Evolutionary conservation across 2,797 vertebrate species (phyloP).

Genomic region (Parauchenoglanis punctatus): DNA sequence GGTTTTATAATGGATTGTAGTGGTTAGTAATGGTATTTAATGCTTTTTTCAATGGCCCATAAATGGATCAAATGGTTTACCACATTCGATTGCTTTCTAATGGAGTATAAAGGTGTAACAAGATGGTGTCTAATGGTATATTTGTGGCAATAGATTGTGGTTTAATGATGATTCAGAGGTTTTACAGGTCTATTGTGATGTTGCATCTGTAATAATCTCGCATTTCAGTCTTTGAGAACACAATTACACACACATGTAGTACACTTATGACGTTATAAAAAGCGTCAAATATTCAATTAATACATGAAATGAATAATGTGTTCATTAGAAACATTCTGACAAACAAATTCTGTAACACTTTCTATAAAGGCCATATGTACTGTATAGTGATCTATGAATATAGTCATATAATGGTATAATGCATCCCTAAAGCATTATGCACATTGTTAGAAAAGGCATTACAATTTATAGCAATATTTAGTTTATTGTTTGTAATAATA

Average conservation of each 20-base stretch:
- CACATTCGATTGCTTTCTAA: not conserved
- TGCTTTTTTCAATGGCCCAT: not conserved
- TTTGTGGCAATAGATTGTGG: not conserved
- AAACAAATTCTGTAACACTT: not conserved
- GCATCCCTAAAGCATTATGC: not conserved
- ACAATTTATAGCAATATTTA: not conserved
- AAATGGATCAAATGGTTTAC: not conserved
- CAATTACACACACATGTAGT: not conserved
- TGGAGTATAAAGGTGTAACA: not conserved
- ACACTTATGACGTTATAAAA: not conserved
- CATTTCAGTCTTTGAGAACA: not conserved
- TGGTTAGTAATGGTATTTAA: constrained; percentile 2
- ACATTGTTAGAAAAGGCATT: not conserved
- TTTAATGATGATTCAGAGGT: not conserved
- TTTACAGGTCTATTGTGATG: not conserved
- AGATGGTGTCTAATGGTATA: not conserved
- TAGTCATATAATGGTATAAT: not conserved
- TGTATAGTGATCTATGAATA: not conserved
- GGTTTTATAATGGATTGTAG: constrained; percentile 10
- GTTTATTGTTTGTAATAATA: not conserved
- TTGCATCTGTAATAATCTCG: not conserved
- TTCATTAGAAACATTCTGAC: not conserved
- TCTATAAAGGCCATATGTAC: not conserved
- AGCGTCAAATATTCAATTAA: not conserved
- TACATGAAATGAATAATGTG: not conserved